Conservation (phyloP, 1,140 invertebrate species). For the Trissolcus basalis region DNA sequence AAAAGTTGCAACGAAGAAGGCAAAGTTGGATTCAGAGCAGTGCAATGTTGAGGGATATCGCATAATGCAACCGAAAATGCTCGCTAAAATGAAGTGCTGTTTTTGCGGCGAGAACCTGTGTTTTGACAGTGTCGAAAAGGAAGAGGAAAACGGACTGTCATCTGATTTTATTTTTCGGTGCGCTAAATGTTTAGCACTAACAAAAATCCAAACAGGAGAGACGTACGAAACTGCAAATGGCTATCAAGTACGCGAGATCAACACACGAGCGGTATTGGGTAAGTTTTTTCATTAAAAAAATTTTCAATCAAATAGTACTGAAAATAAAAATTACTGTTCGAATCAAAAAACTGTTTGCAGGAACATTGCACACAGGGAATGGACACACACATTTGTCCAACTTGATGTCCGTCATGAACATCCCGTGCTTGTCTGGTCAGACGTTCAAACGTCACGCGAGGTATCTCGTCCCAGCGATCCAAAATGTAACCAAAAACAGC, state of each 20-base stretch:
- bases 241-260: slow-evolving; percentile 5
- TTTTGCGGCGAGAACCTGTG: slow-evolving; percentile 38
- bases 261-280: slow-evolving; percentile 30
- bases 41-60: too few relatives aligned
- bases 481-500: slow-evolving; percentile 17
- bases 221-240: slow-evolving; percentile 6
- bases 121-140: slow-evolving; percentile 35
- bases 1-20: neutral
- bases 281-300: too few relatives aligned
- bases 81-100: slow-evolving; percentile 34
- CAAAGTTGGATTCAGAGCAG: too few relatives aligned
- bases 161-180: slow-evolving; percentile 38
- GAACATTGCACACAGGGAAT: slow-evolving; percentile 15
- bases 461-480: slow-evolving; percentile 17
- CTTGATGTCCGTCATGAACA: slow-evolving; percentile 15
- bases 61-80: slow-evolving; percentile 16
- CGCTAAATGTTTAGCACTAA: slow-evolving; percentile 33
- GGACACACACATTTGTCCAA: slow-evolving; percentile 22
- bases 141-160: slow-evolving; percentile 26
- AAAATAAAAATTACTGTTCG: too few relatives aligned
- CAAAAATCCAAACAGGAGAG: slow-evolving; percentile 28
- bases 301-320: too few relatives aligned
- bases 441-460: slow-evolving; percentile 36
- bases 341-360: too few relatives aligned
- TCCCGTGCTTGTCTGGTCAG: slow-evolving; percentile 6